A percentile compares a stretch with the other conserved stretches of the same genome.
These are phyloP conservation scores for Conus ventricosus DNA, from an alignment of 1,140 invertebrate species.

Conservation along the genomic window DNA sequence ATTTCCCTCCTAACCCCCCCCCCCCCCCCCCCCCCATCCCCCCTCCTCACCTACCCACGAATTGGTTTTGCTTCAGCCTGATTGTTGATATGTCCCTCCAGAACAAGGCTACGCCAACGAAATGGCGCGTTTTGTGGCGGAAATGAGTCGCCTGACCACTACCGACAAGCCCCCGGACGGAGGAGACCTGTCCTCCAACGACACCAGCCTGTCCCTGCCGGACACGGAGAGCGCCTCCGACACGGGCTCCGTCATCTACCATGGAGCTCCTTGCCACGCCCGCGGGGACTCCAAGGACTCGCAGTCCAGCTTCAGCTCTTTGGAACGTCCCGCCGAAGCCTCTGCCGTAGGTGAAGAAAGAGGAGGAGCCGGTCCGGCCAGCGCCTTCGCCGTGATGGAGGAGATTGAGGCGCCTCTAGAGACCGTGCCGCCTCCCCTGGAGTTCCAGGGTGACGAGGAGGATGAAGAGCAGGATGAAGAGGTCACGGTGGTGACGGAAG, in stretches of 20 bases:
- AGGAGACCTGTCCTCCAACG: conserved; percentile 17
- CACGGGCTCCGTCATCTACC: conserved; percentile 48
- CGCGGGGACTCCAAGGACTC: conserved; percentile 32
- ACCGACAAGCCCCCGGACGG: conserved; percentile 19
- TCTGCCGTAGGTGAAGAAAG: background rate
- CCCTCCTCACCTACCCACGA: no score
- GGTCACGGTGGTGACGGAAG: conserved; percentile 40
- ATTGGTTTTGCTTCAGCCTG: no score
- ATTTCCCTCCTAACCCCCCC: no score
- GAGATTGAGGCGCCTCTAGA: conserved; percentile 56
- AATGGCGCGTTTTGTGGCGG: conserved; percentile 59
- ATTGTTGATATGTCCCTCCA: conserved; percentile 3
- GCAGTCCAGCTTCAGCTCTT: conserved; percentile 25
- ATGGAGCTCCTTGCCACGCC: background rate
- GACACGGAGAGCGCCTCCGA: conserved; percentile 45
- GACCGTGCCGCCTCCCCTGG: conserved; percentile 58
- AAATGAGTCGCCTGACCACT: conserved; percentile 53
- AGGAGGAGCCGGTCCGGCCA: background rate
- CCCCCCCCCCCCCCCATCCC: no score
- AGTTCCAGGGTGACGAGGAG: conserved; percentile 49
- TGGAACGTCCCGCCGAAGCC: background rate
- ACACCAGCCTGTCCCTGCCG: conserved; percentile 34
- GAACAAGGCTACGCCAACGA: conserved; percentile 52
- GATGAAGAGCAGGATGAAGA: conserved; percentile 52
- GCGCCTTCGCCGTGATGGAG: conserved; percentile 23